These are phyloP conservation scores for Priocnemis perturbator DNA, from an alignment of 2,888 invertebrate genomes.

Conservation along the genomic window DNA sequence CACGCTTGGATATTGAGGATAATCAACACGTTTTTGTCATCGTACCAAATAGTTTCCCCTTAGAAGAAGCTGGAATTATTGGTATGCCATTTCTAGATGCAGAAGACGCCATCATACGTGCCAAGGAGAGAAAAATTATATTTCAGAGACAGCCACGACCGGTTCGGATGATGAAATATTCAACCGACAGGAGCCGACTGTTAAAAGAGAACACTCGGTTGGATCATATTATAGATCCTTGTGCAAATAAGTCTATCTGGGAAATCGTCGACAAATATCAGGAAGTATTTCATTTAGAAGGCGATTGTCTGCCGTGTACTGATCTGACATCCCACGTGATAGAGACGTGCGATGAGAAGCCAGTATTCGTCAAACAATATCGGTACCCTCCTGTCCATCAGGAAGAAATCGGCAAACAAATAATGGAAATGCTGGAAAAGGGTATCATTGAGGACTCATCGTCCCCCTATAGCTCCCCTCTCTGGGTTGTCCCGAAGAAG, in stretches of 20 bases:
- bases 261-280: background rate
- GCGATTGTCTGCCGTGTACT: background rate
- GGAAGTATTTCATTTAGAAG: slow-evolving; percentile 5
- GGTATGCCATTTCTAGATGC: too few species aligned
- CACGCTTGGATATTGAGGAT: too few species aligned
- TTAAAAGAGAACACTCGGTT: slow-evolving; percentile 15
- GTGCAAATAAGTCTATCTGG: background rate
- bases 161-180: too few species aligned
- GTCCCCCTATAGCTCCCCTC: slow-evolving; percentile 4
- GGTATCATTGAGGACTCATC: background rate
- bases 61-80: too few species aligned
- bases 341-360: background rate
- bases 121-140: too few species aligned
- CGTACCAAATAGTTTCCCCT: too few species aligned
- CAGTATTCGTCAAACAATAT: background rate
- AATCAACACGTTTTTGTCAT: too few species aligned
- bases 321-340: slow-evolving; percentile 5
- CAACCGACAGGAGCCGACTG: too few species aligned
- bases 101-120: too few species aligned
- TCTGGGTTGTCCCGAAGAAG: slow-evolving; percentile 23
- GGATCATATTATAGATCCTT: background rate
- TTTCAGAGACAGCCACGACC: too few species aligned
- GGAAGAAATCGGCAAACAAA: slow-evolving; percentile 11
- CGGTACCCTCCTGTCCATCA: slow-evolving; percentile 4
- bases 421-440: slow-evolving; percentile 13